phyloP scores from a whole-genome alignment of 2,888 invertebrate genomes.

The Troides oblongomaculatus region DNA sequence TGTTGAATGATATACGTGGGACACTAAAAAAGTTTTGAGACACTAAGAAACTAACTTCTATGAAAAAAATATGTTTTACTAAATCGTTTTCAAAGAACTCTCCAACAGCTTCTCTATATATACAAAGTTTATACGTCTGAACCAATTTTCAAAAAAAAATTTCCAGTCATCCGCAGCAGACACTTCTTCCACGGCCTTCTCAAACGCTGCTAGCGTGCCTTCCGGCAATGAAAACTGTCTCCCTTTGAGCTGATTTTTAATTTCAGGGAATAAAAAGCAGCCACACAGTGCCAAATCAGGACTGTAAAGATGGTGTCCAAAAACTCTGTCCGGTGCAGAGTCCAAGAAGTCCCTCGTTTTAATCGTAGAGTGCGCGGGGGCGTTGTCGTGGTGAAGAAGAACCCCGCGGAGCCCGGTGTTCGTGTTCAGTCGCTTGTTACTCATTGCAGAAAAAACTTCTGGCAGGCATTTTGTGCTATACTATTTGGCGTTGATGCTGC shows the following conservation, averaged over 20 bases:
- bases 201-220: too few species aligned
- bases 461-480: not conserved
- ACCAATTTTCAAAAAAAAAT: not conserved
- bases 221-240: too few species aligned
- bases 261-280: not conserved
- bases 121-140: not conserved
- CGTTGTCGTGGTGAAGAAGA: not conserved
- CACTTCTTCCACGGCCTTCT: too few species aligned
- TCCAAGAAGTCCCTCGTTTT: not conserved
- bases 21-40: not conserved
- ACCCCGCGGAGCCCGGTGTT: not conserved
- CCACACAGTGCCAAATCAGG: not conserved
- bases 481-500: not conserved
- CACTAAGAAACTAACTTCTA: not conserved
- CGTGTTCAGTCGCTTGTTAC: not conserved
- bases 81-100: not conserved
- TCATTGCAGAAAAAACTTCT: not conserved
- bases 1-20: not conserved
- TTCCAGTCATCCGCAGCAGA: too few species aligned
- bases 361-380: not conserved
- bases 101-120: not conserved
- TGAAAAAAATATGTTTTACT: not conserved
- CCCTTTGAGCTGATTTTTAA: not conserved
- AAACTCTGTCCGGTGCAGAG: not conserved
- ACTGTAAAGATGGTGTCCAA: not conserved